phyloP scores from a whole-genome alignment of 2,113 vertebrate species.

The Sus scrofa region T2T-Sscrofa CM000817.6:109423501-109424000 shows the following conservation, averaged over 20 bases:
- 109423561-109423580: neutral
- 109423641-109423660: neutral
- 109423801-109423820: neutral
- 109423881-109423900: neutral
- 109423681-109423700: neutral
- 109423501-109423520: no score
- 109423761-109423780: neutral
- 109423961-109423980: neutral
- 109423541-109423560: neutral
- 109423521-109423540: neutral
- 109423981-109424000: neutral
- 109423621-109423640: neutral
- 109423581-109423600: neutral
- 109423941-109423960: slow-evolving; percentile 5
- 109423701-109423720: neutral
- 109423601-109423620: neutral
- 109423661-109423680: neutral
- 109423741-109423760: neutral
- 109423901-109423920: neutral
- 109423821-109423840: neutral
- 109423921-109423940: neutral
- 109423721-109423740: neutral
- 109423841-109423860: neutral
- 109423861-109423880: neutral
- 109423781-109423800: neutral